phyloP scores from a whole-genome alignment of 2,888 invertebrate species.

The Bursaphelenchus okinawaensis region DNA sequence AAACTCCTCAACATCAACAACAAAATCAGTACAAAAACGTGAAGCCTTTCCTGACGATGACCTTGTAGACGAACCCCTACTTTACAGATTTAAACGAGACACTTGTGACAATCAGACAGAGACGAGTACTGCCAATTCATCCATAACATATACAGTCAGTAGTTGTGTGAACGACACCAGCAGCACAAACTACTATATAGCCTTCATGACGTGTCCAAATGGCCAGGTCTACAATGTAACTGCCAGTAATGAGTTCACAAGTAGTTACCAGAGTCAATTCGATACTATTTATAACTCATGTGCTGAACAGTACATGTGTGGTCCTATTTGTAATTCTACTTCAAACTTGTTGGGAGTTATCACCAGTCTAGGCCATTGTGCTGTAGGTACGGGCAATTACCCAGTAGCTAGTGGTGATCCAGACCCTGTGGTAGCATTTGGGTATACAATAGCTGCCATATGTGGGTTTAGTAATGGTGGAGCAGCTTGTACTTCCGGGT shows the following conservation, averaged over 20 bases:
- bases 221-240: neutral
- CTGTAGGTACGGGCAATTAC: neutral
- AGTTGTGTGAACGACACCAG: neutral
- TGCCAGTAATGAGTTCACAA: neutral
- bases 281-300: neutral
- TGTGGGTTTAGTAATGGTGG: neutral
- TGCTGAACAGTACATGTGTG: neutral
- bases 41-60: no score
- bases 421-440: neutral
- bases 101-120: neutral
- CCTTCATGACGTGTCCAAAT: neutral
- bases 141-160: neutral
- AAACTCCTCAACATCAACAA: no score
- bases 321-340: neutral
- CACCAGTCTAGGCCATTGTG: neutral
- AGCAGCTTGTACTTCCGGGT: neutral
- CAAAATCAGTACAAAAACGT: no score
- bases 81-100: neutral
- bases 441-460: neutral
- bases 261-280: neutral
- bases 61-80: no score
- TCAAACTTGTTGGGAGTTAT: neutral
- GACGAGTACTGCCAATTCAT: neutral
- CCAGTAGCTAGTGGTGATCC: neutral
- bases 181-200: neutral